Conservation (phyloP, 2,888 invertebrate genomes). For the Archips crataeganus region DNA sequence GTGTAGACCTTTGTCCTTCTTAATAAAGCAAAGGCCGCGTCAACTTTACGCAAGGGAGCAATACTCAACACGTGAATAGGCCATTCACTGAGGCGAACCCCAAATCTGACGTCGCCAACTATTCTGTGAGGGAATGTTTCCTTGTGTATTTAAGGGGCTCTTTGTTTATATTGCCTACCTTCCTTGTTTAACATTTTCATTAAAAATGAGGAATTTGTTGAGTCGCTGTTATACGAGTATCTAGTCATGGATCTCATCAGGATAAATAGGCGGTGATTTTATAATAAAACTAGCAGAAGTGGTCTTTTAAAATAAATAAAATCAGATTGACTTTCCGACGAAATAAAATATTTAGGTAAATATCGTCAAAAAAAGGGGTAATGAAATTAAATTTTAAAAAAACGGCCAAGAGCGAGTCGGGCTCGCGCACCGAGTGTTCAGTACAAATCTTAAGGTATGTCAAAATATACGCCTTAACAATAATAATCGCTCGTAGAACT, state of each 20-base stretch:
- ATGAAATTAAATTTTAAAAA: too few species aligned
- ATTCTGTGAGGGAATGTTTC: constrained; percentile 11
- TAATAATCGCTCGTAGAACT: too few species aligned
- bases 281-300: too few species aligned
- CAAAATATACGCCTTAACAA: too few species aligned
- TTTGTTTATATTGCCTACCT: not conserved
- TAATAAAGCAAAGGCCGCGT: constrained; percentile 2
- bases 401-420: too few species aligned
- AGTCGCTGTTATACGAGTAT: not conserved
- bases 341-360: too few species aligned
- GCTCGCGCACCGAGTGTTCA: too few species aligned
- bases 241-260: not conserved
- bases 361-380: too few species aligned
- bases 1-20: not conserved
- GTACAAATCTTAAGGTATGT: too few species aligned
- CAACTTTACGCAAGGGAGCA: constrained; percentile 9
- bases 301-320: too few species aligned
- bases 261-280: too few species aligned
- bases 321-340: too few species aligned
- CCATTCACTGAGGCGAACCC: constrained; percentile 10
- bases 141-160: constrained; percentile 2
- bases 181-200: constrained; percentile 17
- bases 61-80: constrained; percentile 20
- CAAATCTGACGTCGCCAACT: constrained; percentile 16
- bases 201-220: constrained; percentile 2